Evolutionary conservation across 2,888 invertebrate species (phyloP), one percentile per base, ranked within the genome.

Genomic region (Anaspis maculata): DNA sequence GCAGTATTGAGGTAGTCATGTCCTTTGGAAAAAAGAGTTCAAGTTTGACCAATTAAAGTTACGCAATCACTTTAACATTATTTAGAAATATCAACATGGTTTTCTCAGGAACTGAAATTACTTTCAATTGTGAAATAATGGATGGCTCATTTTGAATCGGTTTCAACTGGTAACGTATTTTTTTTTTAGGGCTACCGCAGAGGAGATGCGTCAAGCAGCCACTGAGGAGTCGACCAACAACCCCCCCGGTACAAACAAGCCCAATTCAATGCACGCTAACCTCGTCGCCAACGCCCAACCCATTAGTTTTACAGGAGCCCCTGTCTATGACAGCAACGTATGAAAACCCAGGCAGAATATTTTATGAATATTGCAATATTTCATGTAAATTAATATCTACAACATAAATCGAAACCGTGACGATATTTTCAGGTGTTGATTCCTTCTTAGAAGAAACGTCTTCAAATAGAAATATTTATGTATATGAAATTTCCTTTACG

Each of bases 271-370:
- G 66, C 77, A 77, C 53, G 78, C 84, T 53, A 80, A 76, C 57
- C 78, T 88, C 59, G 83, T 88, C 53, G 76, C 79, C 58, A 83
- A 86, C 71, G 85, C 84, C 59, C 83, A 84, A 66, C 85, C 87
- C 25, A 75, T 83, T 64, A 78, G 80, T 67, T 76, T 82, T 64
- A 78, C 82, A 47, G 77, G 75, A 52, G 71, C 74, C 59, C 83
- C 85, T 44, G 61, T 69, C 39, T 73, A 68, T 46, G 77, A 76
- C 55, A 79, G 78, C 59, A 77, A 77, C 62, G 77, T 79, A 66
- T 79, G 75, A 78, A 65, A n/a, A n/a, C n/a, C n/a, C n/a, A n/a
- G n/a, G n/a, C n/a, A 30, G 25, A 31, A 34, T 25, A 15, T 27
- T 38, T 31, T 16, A 14, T 16, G 23, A 33, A 21, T 31, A 31